phyloP scores from a whole-genome alignment of 2,797 vertebrate species.

The Poecilia picta region DNA sequence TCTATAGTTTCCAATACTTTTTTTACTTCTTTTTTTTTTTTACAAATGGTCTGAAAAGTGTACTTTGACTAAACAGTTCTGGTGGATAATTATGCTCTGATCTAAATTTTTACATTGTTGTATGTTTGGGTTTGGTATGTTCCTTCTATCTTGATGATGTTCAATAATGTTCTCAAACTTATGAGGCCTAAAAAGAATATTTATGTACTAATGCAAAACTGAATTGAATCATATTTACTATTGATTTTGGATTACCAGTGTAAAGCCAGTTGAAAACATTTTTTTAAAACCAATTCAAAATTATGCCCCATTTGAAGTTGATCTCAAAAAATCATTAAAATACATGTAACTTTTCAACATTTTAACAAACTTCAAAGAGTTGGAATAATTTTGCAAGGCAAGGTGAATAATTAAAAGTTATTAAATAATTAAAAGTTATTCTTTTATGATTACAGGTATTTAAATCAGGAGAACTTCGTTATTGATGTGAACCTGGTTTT shows the following conservation, averaged over 20 bases:
- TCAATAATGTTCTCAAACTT: background rate
- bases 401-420: background rate
- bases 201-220: background rate
- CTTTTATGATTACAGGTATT: conserved; percentile 83
- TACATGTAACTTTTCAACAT: too few species aligned
- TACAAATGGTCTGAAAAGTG: background rate
- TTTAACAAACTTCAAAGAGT: background rate
- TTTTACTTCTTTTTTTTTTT: background rate
- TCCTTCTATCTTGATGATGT: background rate
- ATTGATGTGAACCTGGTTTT: conserved; percentile 95
- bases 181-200: background rate
- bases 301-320: background rate
- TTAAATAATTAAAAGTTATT: background rate
- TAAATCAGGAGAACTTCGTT: conserved; percentile 90
- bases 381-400: background rate
- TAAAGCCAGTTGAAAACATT: background rate
- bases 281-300: background rate
- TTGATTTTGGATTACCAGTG: background rate
- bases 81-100: background rate
- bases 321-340: background rate
- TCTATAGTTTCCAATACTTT: background rate
- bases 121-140: background rate
- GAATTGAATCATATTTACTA: background rate
- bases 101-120: background rate
- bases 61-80: background rate